Conservation (phyloP, 2,113 vertebrate genomes). For the Zootoca vivipara region DNA sequence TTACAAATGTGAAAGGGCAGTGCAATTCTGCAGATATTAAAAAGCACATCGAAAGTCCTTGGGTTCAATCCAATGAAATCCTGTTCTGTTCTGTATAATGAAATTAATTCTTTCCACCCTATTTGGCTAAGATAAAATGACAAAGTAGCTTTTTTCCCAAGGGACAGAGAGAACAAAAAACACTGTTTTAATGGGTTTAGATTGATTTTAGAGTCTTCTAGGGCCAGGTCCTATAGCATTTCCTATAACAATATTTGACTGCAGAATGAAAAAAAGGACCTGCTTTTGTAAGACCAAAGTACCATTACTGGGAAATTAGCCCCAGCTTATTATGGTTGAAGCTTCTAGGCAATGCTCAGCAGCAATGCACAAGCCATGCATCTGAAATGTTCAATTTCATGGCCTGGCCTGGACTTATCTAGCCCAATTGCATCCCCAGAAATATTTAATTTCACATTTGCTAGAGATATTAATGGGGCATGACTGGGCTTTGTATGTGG, state of each 20-base stretch:
- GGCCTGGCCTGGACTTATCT: neutral
- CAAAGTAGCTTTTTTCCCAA: constrained; percentile 11
- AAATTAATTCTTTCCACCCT: constrained; percentile 19
- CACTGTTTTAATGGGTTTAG: constrained; percentile 26
- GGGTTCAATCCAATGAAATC: constrained; percentile 24
- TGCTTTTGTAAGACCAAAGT: constrained; percentile 24
- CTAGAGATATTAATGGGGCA: too few species aligned
- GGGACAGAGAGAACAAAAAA: constrained; percentile 27
- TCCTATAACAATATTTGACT: constrained; percentile 33
- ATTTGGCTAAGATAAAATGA: constrained; percentile 31
- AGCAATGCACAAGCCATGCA: too few species aligned
- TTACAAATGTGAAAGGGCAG: constrained; percentile 25
- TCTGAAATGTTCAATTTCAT: neutral
- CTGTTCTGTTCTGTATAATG: neutral
- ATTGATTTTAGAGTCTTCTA: constrained; percentile 42
- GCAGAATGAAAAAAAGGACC: constrained; percentile 6
- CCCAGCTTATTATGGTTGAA: neutral
- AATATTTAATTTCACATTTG: too few species aligned
- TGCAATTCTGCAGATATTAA: neutral
- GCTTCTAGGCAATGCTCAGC: neutral
- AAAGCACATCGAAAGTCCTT: rapidly evolving
- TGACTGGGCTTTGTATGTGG: neutral
- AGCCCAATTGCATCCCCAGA: neutral
- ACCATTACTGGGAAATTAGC: neutral
- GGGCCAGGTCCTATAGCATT: constrained; percentile 2